phyloP scores from a whole-genome alignment of 2,113 vertebrate species.

The Stomatorhinus ivindoensis region DNA sequence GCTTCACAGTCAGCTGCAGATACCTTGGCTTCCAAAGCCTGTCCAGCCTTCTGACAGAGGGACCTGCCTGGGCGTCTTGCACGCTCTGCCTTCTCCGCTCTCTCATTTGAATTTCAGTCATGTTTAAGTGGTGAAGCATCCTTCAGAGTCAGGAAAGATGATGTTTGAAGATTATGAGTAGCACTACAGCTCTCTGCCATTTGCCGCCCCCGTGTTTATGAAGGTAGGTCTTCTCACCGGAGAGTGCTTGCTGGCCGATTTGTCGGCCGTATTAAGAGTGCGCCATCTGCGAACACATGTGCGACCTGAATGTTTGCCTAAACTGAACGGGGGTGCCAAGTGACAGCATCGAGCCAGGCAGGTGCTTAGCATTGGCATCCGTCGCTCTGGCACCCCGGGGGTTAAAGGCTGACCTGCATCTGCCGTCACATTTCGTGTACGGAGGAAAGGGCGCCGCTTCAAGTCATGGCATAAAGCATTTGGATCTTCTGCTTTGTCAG shows the following conservation, averaged over 20 bases:
- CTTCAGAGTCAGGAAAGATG: neutral
- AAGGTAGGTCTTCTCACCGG: neutral
- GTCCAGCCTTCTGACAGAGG: neutral
- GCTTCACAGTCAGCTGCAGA: neutral
- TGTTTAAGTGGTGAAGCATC: neutral
- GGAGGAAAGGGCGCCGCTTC: neutral
- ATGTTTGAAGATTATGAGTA: neutral
- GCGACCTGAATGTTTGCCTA: conserved; percentile 48
- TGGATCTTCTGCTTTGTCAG: neutral
- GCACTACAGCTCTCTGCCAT: neutral
- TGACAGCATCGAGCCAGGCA: conserved; percentile 46
- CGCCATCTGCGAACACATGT: conserved; percentile 7
- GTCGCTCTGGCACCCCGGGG: conserved; percentile 42
- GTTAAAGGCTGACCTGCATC: conserved; percentile 45
- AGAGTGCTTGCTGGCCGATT: neutral
- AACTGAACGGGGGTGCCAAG: conserved; percentile 52
- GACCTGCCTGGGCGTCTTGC: neutral
- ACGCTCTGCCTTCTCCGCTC: neutral
- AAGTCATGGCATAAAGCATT: neutral
- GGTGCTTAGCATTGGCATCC: conserved; percentile 40
- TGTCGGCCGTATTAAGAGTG: neutral
- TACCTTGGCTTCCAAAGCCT: neutral
- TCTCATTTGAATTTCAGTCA: neutral
- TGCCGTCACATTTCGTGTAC: conserved; percentile 1
- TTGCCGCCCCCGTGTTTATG: neutral